Percentiles rank a stretch among this genome's conserved stretches.
Evolutionary conservation across 2,797 vertebrate genomes (phyloP).

Genomic region (Silurus lanzhouensis): DNA sequence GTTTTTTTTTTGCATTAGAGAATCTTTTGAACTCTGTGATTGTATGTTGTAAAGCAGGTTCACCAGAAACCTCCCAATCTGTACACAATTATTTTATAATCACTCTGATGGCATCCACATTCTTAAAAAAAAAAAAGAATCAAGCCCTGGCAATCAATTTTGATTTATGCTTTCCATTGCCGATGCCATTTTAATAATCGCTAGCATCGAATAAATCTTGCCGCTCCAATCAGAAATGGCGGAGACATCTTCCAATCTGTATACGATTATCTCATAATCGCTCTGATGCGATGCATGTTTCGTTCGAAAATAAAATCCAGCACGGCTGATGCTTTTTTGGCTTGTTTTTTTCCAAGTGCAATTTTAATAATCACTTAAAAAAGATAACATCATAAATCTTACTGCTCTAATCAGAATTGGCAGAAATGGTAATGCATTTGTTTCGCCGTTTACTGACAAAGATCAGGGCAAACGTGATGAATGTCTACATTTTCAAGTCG

Average conservation of each 20-base stretch:
- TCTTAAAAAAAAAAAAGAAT: slow-evolving; percentile 1
- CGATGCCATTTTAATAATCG: slow-evolving; percentile 29
- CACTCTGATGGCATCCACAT: slow-evolving; percentile 41
- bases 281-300: slow-evolving; percentile 27
- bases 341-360: slow-evolving; percentile 11
- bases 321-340: background rate
- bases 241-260: slow-evolving; percentile 45
- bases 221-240: slow-evolving; percentile 13
- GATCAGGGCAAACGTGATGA: background rate
- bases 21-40: slow-evolving; percentile 24
- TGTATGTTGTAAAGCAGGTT: slow-evolving; percentile 23
- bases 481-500: background rate
- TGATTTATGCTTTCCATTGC: background rate
- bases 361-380: slow-evolving; percentile 2
- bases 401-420: background rate
- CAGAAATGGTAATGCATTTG: background rate
- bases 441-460: background rate
- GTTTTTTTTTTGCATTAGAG: background rate
- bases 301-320: slow-evolving; percentile 13
- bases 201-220: slow-evolving; percentile 7
- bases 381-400: background rate
- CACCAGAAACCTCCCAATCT: slow-evolving; percentile 43
- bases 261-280: slow-evolving; percentile 54
- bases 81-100: slow-evolving; percentile 54
- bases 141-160: background rate